Evolutionary conservation across 2,888 invertebrate species (phyloP).

Genomic region (Diarsia dahlii): DNA sequence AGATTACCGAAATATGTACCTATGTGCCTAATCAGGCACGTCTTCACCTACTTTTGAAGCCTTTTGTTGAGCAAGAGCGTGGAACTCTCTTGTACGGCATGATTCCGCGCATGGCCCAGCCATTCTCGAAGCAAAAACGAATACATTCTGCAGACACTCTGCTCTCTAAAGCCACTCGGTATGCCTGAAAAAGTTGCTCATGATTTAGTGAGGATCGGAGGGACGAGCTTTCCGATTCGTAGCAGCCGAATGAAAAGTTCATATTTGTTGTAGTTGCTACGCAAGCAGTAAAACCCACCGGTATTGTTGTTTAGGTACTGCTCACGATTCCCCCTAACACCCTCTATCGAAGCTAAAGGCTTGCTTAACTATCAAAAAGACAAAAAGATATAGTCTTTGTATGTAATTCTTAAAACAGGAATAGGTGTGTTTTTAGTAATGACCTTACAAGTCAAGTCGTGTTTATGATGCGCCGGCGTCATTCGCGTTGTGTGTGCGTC

Average conservation of each 20-base stretch:
- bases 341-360: background rate
- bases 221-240: background rate
- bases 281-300: background rate
- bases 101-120: background rate
- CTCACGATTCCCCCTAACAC: background rate
- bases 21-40: conserved; percentile 31
- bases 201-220: background rate
- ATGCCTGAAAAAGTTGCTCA: background rate
- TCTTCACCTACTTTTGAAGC: conserved; percentile 21
- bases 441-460: conserved; percentile 19
- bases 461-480: conserved; percentile 15
- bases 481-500: conserved; percentile 14
- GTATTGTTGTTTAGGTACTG: background rate
- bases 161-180: background rate
- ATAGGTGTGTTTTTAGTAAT: conserved; percentile 14
- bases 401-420: background rate
- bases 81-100: background rate
- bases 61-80: conserved; percentile 30
- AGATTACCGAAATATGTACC: conserved; percentile 51
- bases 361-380: background rate
- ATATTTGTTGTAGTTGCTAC: background rate
- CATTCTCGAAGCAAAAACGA: background rate
- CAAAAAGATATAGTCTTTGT: background rate
- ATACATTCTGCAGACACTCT: background rate
- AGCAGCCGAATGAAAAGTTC: background rate